These are phyloP conservation scores for Sebastes minor DNA, from an alignment of 2,797 vertebrate species.

Conservation along the genomic window DNA sequence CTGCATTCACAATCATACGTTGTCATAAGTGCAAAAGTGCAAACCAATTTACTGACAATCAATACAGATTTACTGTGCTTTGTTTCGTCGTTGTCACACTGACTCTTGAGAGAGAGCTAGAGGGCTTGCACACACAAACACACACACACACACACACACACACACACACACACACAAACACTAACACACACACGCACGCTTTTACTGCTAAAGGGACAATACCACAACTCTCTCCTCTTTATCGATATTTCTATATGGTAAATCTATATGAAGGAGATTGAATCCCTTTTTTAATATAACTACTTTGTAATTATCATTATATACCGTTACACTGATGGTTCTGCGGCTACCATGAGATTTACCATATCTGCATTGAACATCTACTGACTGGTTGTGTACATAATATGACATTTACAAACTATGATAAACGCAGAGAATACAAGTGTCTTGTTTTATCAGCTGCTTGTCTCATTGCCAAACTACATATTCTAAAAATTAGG, in stretches of 20 bases:
- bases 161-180: neutral
- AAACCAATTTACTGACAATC: slow-evolving; percentile 48
- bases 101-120: neutral
- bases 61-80: slow-evolving; percentile 31
- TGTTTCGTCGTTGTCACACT: neutral
- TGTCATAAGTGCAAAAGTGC: slow-evolving; percentile 32
- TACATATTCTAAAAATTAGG: neutral
- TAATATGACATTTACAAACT: neutral
- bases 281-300: neutral
- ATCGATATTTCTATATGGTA: neutral
- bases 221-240: neutral
- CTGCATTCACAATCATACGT: slow-evolving; percentile 4
- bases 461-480: neutral
- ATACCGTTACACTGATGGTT: neutral
- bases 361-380: neutral
- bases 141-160: neutral
- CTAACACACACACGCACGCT: neutral
- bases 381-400: neutral
- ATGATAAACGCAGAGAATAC: neutral
- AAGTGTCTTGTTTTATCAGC: neutral
- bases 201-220: neutral
- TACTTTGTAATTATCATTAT: neutral
- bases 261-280: neutral
- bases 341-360: neutral
- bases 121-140: too few species aligned